Evolutionary conservation across 1,140 invertebrate genomes (phyloP), one percentile per base, ranked within the genome.

Genomic region (Drosophila athabasca): DNA sequence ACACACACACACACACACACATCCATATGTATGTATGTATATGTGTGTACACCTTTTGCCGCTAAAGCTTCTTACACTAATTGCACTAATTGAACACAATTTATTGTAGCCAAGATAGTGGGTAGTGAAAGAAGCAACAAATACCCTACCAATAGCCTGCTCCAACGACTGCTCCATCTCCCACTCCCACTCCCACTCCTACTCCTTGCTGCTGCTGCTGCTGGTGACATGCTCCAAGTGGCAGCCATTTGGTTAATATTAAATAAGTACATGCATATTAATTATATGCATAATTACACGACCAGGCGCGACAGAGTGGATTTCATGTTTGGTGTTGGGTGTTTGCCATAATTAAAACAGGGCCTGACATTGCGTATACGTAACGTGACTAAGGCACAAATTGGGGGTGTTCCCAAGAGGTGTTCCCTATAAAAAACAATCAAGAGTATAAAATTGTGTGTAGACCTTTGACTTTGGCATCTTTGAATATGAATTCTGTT

Each of bases 271-370:
- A 81, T 82, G 75, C 78, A 87, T 87, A 85, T 85, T 84, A 87
- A 87, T 85, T 85, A 85, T 76, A 87, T 85, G 78, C 82, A 85
- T 85, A 85, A 85, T 85, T 85, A 85, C 82, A 71, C 78, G 60
- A 68, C 50, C 62, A 69, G 72, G 31, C 51, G 61, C 54, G 46
- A 46, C 51, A 15, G 31, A 19, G 3, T n/a, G 58, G 41, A 13
- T 51, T 53, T 24, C 43, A 39, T 73, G 58, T 55, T 59, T 41
- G 48, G 49, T 44, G 50, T 22, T 22, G 46, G 49, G 58, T 35
- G 55, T 58, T 65, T 67, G 39, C 53, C 43, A 54, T 87, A 78
- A 87, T 87, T 85, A 81, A 81, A 79, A 54, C 65, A 29, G 53
- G 62, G 0, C 1, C 74, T 78, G 69, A 75, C 78, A 64, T 15